Conservation (phyloP, 2,888 invertebrate species). For the Trachelus stipa region DNA sequence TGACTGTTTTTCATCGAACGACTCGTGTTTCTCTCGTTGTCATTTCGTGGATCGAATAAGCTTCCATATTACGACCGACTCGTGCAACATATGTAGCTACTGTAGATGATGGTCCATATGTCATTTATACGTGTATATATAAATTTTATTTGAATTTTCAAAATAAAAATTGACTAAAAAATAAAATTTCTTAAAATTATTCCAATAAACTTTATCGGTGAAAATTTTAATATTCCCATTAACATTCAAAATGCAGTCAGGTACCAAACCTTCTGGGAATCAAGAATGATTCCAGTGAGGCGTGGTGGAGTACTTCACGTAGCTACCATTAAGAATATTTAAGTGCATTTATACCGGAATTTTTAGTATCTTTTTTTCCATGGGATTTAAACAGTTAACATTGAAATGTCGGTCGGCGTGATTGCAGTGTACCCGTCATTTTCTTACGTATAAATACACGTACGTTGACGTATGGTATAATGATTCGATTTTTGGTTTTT, state of each 20-base stretch:
- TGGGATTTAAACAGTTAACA: neutral
- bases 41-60: neutral
- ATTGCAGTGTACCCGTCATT: constrained; percentile 24
- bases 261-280: constrained; percentile 45
- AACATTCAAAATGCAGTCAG: constrained; percentile 22
- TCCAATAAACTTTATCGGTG: constrained; percentile 2
- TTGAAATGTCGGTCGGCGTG: neutral
- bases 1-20: neutral
- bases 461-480: neutral
- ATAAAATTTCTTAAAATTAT: neutral
- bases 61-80: neutral
- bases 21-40: neutral
- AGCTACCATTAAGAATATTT: constrained; percentile 47
- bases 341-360: constrained; percentile 30
- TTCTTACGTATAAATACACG: neutral
- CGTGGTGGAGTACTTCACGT: constrained; percentile 43
- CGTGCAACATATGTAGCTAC: neutral
- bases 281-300: constrained; percentile 48
- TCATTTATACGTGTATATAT: neutral
- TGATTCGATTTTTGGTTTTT: neutral
- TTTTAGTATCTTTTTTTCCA: neutral
- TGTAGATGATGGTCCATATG: neutral
- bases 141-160: neutral
- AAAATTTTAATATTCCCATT: constrained; percentile 42
- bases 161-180: neutral